phyloP scores from a whole-genome alignment of 2,888 invertebrate genomes.

The Callyntrura sp. region DNA sequence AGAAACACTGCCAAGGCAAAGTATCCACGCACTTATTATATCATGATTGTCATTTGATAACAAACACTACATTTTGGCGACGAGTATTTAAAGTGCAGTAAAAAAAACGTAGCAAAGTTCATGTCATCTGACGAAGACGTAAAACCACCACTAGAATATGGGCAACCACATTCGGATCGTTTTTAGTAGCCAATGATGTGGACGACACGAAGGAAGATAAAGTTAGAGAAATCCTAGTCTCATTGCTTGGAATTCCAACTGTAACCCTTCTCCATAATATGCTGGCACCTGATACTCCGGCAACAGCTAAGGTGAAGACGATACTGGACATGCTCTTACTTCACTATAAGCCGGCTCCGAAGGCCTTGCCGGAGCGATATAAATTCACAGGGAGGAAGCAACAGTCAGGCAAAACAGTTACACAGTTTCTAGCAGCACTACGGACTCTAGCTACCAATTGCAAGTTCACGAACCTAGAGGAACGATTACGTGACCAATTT shows the following conservation, averaged over 20 bases:
- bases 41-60: too few relatives aligned
- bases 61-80: too few relatives aligned
- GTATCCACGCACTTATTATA: too few relatives aligned
- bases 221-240: constrained; percentile 34
- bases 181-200: background rate
- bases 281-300: constrained; percentile 42
- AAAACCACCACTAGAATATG: background rate
- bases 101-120: too few relatives aligned
- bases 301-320: background rate
- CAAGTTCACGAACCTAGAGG: constrained; percentile 51
- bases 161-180: background rate
- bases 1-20: too few relatives aligned
- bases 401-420: constrained; percentile 38
- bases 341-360: constrained; percentile 65
- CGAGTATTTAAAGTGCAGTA: too few relatives aligned
- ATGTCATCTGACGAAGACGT: too few relatives aligned
- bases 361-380: constrained; percentile 56
- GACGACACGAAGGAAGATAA: background rate
- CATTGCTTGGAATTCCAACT: constrained; percentile 27
- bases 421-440: constrained; percentile 47
- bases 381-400: constrained; percentile 40
- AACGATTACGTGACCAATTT: constrained; percentile 52
- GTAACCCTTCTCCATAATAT: constrained; percentile 22
- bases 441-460: constrained; percentile 45
- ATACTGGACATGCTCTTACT: background rate